Percentiles rank a stretch among this genome's conserved stretches.
Evolutionary conservation across 2,888 invertebrate species (phyloP).

Genomic region (Nymphalis polychloros): DNA sequence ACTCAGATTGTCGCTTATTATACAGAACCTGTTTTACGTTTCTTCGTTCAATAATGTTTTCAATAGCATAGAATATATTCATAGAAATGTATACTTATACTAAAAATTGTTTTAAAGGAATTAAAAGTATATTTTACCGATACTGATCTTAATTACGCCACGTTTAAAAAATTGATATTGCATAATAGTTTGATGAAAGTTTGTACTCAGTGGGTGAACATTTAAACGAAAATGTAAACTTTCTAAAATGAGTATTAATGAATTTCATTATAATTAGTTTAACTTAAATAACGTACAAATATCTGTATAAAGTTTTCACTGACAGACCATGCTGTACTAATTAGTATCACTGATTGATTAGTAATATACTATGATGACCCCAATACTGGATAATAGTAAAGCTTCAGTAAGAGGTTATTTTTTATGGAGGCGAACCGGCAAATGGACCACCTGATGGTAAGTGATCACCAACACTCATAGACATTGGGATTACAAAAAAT

Average conservation of each 20-base stretch:
- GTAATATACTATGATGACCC: too few relatives aligned
- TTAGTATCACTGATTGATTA: too few relatives aligned
- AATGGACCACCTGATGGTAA: too few relatives aligned
- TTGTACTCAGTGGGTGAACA: slow-evolving; percentile 19
- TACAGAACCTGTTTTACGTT: slow-evolving; percentile 12
- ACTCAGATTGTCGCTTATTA: slow-evolving; percentile 27
- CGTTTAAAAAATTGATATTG: slow-evolving; percentile 40
- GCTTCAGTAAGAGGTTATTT: too few relatives aligned
- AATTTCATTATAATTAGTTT: neutral
- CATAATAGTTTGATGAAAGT: slow-evolving; percentile 28
- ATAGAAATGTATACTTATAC: neutral
- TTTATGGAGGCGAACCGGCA: too few relatives aligned
- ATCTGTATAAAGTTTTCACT: too few relatives aligned
- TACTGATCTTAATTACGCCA: slow-evolving; percentile 41
- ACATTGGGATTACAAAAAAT: too few relatives aligned
- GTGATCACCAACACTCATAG: too few relatives aligned
- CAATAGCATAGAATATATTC: neutral
- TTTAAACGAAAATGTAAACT: neutral
- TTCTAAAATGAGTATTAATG: slow-evolving; percentile 6
- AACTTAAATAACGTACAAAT: neutral
- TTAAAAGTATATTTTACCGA: slow-evolving; percentile 11
- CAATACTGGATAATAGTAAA: too few relatives aligned
- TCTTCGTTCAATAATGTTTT: slow-evolving; percentile 5
- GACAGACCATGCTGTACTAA: too few relatives aligned
- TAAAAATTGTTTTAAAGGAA: too few relatives aligned